Conservation (phyloP, 2,888 invertebrate genomes). For the Aphidoletes aphidimyza region DNA sequence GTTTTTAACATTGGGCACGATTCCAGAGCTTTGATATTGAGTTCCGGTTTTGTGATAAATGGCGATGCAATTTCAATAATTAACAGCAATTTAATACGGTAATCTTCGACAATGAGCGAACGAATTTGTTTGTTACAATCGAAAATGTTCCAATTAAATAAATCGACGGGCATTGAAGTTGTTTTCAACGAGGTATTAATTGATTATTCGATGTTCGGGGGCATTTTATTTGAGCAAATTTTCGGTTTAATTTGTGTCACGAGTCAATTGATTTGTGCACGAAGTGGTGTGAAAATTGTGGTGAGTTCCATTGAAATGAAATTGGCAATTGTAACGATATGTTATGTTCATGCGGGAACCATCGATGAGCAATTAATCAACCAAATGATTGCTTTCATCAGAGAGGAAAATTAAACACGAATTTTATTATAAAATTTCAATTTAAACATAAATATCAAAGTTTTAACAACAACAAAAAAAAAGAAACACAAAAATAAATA, state of each 20-base stretch:
- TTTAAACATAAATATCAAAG: too few relatives aligned
- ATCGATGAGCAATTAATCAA: too few relatives aligned
- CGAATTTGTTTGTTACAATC: background rate
- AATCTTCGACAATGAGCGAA: background rate
- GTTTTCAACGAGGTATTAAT: background rate
- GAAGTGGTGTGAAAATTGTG: background rate
- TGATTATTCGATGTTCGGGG: too few relatives aligned
- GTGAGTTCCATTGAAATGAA: background rate
- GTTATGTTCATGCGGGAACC: too few relatives aligned
- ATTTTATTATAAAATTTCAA: background rate
- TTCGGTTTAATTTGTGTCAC: conserved; percentile 2
- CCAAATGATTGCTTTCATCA: too few relatives aligned
- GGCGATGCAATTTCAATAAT: background rate
- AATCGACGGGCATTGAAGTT: background rate
- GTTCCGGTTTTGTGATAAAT: background rate
- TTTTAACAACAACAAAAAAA: too few relatives aligned
- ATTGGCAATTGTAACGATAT: background rate
- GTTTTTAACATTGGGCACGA: too few relatives aligned
- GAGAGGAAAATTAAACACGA: too few relatives aligned
- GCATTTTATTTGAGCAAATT: background rate
- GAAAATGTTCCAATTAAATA: background rate
- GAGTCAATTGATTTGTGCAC: background rate
- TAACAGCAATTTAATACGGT: background rate
- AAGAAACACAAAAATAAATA: background rate
- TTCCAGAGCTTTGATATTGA: background rate